Evolutionary conservation across 2,888 invertebrate species (phyloP).

Genomic region (Cotesia congregata): DNA sequence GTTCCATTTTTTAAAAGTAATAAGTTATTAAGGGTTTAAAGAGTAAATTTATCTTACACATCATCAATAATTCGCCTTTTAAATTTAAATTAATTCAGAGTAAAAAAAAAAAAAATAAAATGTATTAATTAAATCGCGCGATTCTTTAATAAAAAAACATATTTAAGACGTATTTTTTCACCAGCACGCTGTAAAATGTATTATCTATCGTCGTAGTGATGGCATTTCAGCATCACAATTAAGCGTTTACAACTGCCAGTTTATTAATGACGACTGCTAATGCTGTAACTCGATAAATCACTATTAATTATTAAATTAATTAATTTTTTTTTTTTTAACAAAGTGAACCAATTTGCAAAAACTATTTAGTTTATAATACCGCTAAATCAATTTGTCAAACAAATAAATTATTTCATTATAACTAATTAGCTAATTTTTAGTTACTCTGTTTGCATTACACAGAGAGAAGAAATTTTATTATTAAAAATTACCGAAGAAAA

Average conservation of each 20-base stretch:
- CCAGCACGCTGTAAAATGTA: not conserved
- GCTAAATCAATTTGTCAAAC: constrained; percentile 7
- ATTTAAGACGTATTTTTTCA: constrained; percentile 3
- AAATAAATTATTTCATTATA: constrained; percentile 1
- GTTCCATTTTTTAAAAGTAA: constrained; percentile 41
- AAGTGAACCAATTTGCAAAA: too few species aligned
- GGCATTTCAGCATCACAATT: not conserved
- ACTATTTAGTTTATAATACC: too few species aligned
- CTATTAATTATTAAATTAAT: constrained; percentile 20
- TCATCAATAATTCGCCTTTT: not conserved
- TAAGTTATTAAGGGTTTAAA: constrained; percentile 5
- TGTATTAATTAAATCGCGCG: constrained; percentile 28
- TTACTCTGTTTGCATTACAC: too few species aligned
- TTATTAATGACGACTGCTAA: constrained; percentile 13
- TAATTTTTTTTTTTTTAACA: too few species aligned
- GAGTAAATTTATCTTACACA: constrained; percentile 22
- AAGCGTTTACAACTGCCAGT: constrained; percentile 36
- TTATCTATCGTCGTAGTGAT: not conserved
- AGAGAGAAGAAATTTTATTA: too few species aligned
- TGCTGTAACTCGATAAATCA: constrained; percentile 1
- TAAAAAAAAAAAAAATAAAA: constrained; percentile 21
- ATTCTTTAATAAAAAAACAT: not conserved
- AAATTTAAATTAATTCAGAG: not conserved
- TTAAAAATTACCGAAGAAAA: not conserved
- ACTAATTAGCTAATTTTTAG: too few species aligned